Evolutionary conservation across 2,113 vertebrate species (phyloP), one percentile per base, ranked within the genome.

Genomic region (Suricata suricatta): DNA sequence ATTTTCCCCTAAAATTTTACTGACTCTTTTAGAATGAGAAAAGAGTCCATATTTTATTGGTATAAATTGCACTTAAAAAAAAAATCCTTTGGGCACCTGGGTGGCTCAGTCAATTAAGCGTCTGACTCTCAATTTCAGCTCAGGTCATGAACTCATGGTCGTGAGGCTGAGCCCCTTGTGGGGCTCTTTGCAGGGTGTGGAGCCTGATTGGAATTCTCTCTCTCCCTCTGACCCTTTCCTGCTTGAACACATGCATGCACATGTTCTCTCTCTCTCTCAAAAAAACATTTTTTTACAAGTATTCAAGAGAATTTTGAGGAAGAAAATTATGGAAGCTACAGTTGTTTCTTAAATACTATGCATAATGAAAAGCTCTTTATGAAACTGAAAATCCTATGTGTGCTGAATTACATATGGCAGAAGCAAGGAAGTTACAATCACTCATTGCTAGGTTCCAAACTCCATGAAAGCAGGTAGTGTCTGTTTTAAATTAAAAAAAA

Each of bases 1-100:
- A 25, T 88, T 92, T 74, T 27, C 52, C 68, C 63, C 89, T 38
- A 74, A 79, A 79, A 84, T 54, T 63, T 76, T 69, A 81, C 74
- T 90, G 71, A 60, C 35, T 84, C 90, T 87, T 33, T 84, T 93
- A 96, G 19, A 88, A 8, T 84, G 33, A 90, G 57, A 64, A 90
- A 76, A 64, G 29, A 33, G 25, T 29, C 11, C 31, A 82, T n/a
- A 38, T 68, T 47, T 50, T 64, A 41, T 27, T 84, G 47, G 12
- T 81, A 50, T 64, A 16, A 7, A 33, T 33, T 69, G 33, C 29
- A 31, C 38, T 57, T 54, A 29, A 14, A 41, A n/a, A 14, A 63
- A 76, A 81, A 35, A 29, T 23, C 14, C 7, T 52, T 23, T 60
- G 57, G 57, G 21, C 8, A 2, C 57, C 21, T 23, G 21, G 21